phyloP scores from a whole-genome alignment of 2,888 invertebrate genomes.

The Tipula unca region DNA sequence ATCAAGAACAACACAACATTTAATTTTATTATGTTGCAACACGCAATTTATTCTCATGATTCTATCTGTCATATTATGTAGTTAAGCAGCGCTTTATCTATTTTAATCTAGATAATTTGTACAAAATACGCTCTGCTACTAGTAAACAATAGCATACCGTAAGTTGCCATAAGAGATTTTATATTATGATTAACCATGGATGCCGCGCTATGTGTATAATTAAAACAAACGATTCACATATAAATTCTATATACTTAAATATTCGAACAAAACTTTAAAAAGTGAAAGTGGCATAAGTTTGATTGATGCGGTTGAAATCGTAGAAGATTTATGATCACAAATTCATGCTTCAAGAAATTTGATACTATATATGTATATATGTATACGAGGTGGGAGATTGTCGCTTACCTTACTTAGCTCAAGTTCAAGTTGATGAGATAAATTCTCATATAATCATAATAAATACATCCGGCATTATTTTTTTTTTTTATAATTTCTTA shows the following conservation, averaged over 20 bases:
- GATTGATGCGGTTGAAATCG: neutral
- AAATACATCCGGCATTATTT: neutral
- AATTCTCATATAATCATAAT: neutral
- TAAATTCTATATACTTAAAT: neutral
- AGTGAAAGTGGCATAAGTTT: neutral
- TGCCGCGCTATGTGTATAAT: neutral
- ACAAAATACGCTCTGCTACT: neutral
- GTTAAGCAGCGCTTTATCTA: neutral
- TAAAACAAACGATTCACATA: neutral
- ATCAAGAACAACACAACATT: neutral
- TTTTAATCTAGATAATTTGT: neutral
- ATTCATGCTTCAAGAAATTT: neutral
- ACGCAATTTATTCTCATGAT: neutral
- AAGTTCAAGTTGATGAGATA: neutral
- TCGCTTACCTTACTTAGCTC: neutral
- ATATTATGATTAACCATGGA: neutral
- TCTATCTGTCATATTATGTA: neutral
- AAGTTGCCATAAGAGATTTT: neutral
- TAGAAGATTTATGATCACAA: neutral
- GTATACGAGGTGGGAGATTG: neutral
- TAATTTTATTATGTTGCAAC: neutral
- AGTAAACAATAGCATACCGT: neutral
- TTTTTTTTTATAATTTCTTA: neutral
- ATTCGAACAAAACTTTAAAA: neutral
- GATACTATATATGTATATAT: too few relatives aligned